Evolutionary conservation across 2,888 invertebrate species (phyloP).

Genomic region (Andricus curvator): DNA sequence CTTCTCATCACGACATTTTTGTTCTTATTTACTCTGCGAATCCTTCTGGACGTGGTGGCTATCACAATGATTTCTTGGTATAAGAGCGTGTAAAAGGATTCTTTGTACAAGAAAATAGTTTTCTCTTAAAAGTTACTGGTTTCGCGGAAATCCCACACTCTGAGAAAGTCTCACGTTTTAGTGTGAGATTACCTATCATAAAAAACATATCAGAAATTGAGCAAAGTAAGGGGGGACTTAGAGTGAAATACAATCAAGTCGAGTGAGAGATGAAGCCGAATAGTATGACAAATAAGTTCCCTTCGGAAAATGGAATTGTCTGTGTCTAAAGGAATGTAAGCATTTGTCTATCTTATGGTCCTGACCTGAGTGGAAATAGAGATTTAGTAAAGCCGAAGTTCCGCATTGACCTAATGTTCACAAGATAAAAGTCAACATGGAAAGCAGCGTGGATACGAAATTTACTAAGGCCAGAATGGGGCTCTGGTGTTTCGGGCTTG

Average conservation of each 20-base stretch:
- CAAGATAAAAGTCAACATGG: constrained; percentile 49
- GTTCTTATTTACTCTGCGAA: background rate
- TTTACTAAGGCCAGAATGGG: constrained; percentile 57
- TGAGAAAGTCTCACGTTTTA: background rate
- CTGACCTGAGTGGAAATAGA: constrained; percentile 15
- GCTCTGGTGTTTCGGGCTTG: constrained; percentile 59
- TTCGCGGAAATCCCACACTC: background rate
- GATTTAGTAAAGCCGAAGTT: constrained; percentile 28
- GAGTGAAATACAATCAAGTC: too few species aligned
- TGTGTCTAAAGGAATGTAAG: constrained; percentile 3
- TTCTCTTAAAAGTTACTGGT: background rate
- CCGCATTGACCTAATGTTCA: constrained; percentile 10
- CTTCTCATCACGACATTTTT: background rate
- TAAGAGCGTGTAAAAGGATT: background rate
- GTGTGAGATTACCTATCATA: background rate
- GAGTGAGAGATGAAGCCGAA: background rate
- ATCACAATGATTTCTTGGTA: background rate
- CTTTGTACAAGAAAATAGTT: constrained; percentile 1
- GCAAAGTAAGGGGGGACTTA: background rate
- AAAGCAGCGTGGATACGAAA: constrained; percentile 53
- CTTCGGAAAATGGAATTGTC: background rate
- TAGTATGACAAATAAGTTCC: background rate
- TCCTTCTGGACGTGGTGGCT: background rate
- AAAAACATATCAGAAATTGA: background rate
- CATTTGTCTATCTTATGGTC: constrained; percentile 28